Base-by-base conservation (phyloP, 30 jellyfish, hydroid and myxozoan species). In the Nemopilema nomurai region DNA sequence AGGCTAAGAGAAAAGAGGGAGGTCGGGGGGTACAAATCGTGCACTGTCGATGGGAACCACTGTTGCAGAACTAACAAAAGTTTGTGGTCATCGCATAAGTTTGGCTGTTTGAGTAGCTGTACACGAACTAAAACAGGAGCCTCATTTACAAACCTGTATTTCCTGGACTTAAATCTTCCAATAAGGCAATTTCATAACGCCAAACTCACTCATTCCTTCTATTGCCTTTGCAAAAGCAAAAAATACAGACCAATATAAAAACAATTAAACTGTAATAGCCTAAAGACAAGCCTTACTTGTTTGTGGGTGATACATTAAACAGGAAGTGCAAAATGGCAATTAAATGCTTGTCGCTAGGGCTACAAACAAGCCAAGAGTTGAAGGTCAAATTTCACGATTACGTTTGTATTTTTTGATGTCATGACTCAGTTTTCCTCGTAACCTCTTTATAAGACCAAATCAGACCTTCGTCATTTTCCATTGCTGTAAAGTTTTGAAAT, bases 11-110 rank as follows among this genome's bases (percentile, higher is more conserved):
- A 73, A 73, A 4, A 23, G 83, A 73, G 24, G 51, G 22, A 33
- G 28, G 49, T 77, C 78, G 65, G 76, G 87, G 87, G 87, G 87
- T 67, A 67, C 52, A 67, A 23, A 41, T 41, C 57, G 33, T 18
- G 76, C 23, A 23, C 76, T 67, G 51, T 0, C 0, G 17, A 19
- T 13, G 9, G 13, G 13, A 41, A 41, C 13, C 57, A 41, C 57
- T 41, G 57, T 41, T 41, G 57, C 57, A 41, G 57, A 41, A 41
- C 57, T 13, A 41, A 41, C 57, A 41, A 13, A n/a, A 41, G 6
- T 41, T 41, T 41, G 57, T 41, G 57, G 57, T 41, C 57, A 41
- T 13, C 57, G 13, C 57, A 41, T 41, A 41, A 41, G 57, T 41
- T 41, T 41, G 57, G 9, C 6, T 41, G 13, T 41, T 41, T 13